Evolutionary conservation across 2,797 vertebrate genomes (phyloP).

Genomic region (Aplochiton taeniatus): DNA sequence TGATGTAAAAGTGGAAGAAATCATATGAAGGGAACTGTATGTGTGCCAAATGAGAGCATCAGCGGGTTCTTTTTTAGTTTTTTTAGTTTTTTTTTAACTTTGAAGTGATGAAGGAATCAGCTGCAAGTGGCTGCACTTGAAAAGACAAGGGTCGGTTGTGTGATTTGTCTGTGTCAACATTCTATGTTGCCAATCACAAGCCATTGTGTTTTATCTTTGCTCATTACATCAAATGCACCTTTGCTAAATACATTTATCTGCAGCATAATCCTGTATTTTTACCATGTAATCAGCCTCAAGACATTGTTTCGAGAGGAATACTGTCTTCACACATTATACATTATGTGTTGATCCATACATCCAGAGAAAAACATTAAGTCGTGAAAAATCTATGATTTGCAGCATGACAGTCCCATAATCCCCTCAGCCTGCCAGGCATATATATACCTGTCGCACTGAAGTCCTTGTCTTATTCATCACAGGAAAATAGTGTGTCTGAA

Average conservation of each 20-base stretch:
- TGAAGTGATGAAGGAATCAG: not conserved
- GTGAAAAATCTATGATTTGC: slow-evolving; percentile 5
- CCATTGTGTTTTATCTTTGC: not conserved
- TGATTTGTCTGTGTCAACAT: slow-evolving; percentile 1
- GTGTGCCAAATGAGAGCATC: slow-evolving; percentile 4
- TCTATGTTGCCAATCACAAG: not conserved
- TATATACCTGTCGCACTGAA: slow-evolving; percentile 8
- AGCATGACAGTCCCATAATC: not conserved
- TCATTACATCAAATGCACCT: not conserved
- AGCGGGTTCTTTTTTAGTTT: fast-evolving
- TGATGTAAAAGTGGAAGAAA: slow-evolving; percentile 41
- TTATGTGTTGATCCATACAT: slow-evolving; percentile 20
- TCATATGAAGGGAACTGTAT: slow-evolving; percentile 38
- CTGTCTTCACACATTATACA: not conserved
- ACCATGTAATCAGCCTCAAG: not conserved
- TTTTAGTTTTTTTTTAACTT: not conserved
- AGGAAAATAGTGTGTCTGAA: slow-evolving; percentile 27
- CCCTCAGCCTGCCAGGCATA: not conserved
- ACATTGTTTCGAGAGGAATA: not conserved
- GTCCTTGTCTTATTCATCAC: slow-evolving; percentile 37
- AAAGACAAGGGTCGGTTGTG: not conserved
- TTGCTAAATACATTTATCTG: not conserved
- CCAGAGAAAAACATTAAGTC: slow-evolving; percentile 18
- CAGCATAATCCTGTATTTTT: too few relatives aligned
- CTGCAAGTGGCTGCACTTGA: not conserved